Conservation (phyloP, 2,888 invertebrate genomes). For the Scaptomyza cyrtandrae region DNA sequence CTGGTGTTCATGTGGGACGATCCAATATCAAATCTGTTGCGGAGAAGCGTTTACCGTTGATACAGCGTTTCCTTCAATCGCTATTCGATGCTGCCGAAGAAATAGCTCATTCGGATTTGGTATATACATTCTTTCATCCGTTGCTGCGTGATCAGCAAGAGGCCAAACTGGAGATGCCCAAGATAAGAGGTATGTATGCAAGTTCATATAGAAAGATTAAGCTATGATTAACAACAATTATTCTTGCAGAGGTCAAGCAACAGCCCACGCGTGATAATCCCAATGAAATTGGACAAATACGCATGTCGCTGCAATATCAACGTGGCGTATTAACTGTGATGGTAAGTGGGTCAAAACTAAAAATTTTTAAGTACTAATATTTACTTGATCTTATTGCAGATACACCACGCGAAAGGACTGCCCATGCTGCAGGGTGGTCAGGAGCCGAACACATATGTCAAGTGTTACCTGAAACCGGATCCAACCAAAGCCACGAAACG, state of each 20-base stretch:
- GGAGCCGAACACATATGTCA: slow-evolving; percentile 95
- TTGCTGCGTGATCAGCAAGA: slow-evolving; percentile 96
- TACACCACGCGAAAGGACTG: slow-evolving; percentile 95
- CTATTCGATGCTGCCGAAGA: slow-evolving; percentile 95
- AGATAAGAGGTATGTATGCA: slow-evolving; percentile 89
- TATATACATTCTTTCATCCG: slow-evolving; percentile 99
- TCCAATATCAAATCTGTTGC: slow-evolving; percentile 98
- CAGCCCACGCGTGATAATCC: slow-evolving; percentile 82
- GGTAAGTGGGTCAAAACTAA: slow-evolving; percentile 84
- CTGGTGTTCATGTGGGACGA: slow-evolving; percentile 93
- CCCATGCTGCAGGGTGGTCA: slow-evolving; percentile 91
- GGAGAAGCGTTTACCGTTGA: slow-evolving; percentile 94
- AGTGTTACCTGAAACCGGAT: slow-evolving; percentile 96
- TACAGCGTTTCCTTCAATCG: slow-evolving; percentile 94
- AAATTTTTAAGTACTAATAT: background rate
- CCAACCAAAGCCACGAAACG: slow-evolving; percentile 96
- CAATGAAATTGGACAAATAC: slow-evolving; percentile 89
- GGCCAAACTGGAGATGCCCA: slow-evolving; percentile 91
- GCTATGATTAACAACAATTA: background rate
- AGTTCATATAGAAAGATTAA: background rate
- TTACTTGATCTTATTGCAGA: slow-evolving; percentile 64
- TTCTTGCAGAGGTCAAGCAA: slow-evolving; percentile 70
- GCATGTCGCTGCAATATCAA: slow-evolving; percentile 91
- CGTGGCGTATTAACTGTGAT: slow-evolving; percentile 91
- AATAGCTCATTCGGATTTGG: slow-evolving; percentile 97